Conservation (phyloP, 1,140 invertebrate species). For the Papilio helenus region DNA sequence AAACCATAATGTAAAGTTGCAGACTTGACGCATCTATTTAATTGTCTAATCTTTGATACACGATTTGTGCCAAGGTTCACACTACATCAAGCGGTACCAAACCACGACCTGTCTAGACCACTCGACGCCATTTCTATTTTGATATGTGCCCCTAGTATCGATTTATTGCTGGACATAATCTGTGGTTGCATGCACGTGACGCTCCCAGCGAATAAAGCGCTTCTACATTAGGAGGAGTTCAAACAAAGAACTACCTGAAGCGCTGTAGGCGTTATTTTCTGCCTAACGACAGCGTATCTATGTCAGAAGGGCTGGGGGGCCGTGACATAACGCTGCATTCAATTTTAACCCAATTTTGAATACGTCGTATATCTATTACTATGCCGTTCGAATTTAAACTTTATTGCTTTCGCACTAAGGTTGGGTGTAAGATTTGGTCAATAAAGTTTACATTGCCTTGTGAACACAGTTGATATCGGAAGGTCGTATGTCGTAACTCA, state of each 20-base stretch:
- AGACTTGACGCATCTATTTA: neutral
- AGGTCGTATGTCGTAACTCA: constrained; percentile 51
- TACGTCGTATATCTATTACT: constrained; percentile 47
- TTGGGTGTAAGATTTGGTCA: constrained; percentile 46
- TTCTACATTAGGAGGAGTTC: constrained; percentile 37
- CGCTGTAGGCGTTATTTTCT: constrained; percentile 58
- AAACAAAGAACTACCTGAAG: constrained; percentile 39
- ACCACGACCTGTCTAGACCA: constrained; percentile 63
- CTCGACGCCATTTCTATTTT: constrained; percentile 54
- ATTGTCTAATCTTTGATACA: constrained; percentile 1
- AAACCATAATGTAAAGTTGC: neutral
- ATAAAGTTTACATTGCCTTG: constrained; percentile 57
- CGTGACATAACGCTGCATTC: constrained; percentile 73
- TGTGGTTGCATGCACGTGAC: constrained; percentile 15
- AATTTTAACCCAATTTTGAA: constrained; percentile 53
- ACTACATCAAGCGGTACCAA: constrained; percentile 59
- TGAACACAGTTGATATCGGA: constrained; percentile 49
- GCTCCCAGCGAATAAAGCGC: constrained; percentile 45
- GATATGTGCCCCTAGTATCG: constrained; percentile 39
- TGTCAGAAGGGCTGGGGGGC: constrained; percentile 73
- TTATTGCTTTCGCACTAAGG: constrained; percentile 39
- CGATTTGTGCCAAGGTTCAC: constrained; percentile 12
- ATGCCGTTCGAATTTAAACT: constrained; percentile 43
- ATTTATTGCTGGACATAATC: constrained; percentile 53
- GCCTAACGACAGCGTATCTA: constrained; percentile 66